phyloP scores from a whole-genome alignment of 2,797 vertebrate genomes.

The Sebastes minor region DNA sequence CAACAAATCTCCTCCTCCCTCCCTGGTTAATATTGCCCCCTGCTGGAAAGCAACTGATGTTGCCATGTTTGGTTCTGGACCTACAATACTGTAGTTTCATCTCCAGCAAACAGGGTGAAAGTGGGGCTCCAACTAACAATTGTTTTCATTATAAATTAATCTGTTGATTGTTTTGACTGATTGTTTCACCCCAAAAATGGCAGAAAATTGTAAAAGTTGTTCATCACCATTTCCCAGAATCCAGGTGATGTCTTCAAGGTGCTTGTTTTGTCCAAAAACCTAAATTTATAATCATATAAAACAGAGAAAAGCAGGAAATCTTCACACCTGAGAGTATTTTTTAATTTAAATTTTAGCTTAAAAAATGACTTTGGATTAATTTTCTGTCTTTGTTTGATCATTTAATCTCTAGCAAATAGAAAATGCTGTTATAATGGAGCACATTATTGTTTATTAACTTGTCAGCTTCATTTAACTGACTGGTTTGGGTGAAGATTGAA shows the following conservation, averaged over 20 bases:
- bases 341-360: background rate
- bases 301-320: background rate
- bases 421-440: background rate
- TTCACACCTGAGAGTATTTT: background rate
- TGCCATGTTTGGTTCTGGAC: background rate
- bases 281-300: background rate
- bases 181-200: background rate
- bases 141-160: background rate
- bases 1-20: conserved; percentile 20
- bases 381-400: background rate
- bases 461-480: background rate
- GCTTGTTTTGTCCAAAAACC: background rate
- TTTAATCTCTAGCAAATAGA: background rate
- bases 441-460: background rate
- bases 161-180: background rate
- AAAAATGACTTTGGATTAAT: background rate
- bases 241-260: background rate
- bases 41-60: conserved; percentile 45
- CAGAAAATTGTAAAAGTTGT: too few relatives aligned
- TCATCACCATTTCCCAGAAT: background rate
- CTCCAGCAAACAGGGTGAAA: background rate
- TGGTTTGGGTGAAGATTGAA: background rate
- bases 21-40: conserved; percentile 71
- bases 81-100: background rate
- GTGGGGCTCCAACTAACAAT: background rate